These are phyloP conservation scores for Parauchenoglanis ngamensis DNA, from an alignment of 2,797 vertebrate species.

Conservation along the genomic window DNA sequence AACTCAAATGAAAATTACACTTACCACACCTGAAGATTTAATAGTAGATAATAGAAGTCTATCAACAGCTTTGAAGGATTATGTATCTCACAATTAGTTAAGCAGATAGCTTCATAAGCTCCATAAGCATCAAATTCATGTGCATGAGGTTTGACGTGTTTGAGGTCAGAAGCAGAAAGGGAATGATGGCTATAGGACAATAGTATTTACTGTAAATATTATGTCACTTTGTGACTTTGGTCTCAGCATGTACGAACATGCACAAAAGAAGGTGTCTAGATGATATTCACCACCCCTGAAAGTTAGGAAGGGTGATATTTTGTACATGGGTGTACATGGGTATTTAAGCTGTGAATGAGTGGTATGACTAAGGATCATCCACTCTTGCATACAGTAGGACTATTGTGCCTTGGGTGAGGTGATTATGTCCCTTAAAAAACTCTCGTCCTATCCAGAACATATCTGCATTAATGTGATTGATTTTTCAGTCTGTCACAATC, in stretches of 20 bases:
- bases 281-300: neutral
- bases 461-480: constrained; percentile 62
- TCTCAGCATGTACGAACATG: neutral
- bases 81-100: neutral
- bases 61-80: neutral
- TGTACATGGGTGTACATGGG: neutral
- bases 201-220: neutral
- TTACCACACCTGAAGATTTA: neutral
- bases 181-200: neutral
- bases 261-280: neutral
- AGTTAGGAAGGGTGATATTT: neutral
- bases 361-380: constrained; percentile 4
- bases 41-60: neutral
- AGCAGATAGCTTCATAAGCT: neutral
- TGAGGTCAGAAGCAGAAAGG: neutral
- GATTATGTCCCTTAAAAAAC: constrained; percentile 56
- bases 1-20: neutral
- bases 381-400: constrained; percentile 43
- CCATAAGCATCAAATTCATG: neutral
- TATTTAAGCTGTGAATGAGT: neutral
- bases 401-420: constrained; percentile 47
- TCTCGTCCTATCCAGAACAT: constrained; percentile 55
- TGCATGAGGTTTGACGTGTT: neutral
- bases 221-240: neutral
- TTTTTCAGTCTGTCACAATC: constrained; percentile 58